Evolutionary conservation across 2,113 vertebrate species (phyloP).

Genomic region (Xyrauchen texanus): DNA sequence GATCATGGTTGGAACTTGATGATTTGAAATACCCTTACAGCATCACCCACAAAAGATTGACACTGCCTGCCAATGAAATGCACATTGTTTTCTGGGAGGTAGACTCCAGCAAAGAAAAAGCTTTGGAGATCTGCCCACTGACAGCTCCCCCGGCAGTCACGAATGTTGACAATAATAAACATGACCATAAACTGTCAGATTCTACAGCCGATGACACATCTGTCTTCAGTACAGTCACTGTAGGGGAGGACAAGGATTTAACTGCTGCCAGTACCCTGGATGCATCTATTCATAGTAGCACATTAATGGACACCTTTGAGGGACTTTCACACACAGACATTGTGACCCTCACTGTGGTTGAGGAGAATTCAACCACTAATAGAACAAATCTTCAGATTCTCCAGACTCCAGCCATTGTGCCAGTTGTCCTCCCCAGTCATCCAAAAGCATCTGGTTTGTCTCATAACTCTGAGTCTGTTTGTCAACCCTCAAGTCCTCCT

Average conservation of each 20-base stretch:
- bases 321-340: slow-evolving; percentile 67
- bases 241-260: slow-evolving; percentile 6
- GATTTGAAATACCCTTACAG: slow-evolving; percentile 82
- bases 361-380: no score
- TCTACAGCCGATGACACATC: slow-evolving; percentile 35
- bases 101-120: slow-evolving; percentile 28
- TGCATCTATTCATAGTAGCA: slow-evolving; percentile 61
- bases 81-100: slow-evolving; percentile 90
- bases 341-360: slow-evolving; percentile 68
- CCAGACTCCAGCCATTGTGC: no score
- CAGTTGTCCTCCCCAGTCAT: no score
- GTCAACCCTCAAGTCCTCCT: no score
- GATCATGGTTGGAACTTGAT: slow-evolving; percentile 88
- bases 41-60: slow-evolving; percentile 66
- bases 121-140: not conserved
- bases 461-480: not conserved
- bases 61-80: slow-evolving; percentile 79
- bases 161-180: not conserved
- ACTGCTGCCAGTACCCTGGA: slow-evolving; percentile 23
- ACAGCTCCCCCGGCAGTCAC: not conserved
- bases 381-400: not conserved
- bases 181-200: slow-evolving; percentile 41
- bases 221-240: slow-evolving; percentile 40
- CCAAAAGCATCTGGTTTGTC: no score
- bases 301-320: slow-evolving; percentile 68